Evolutionary conservation across 2,888 invertebrate species (phyloP).

Genomic region (Caenorhabditis sinica): DNA sequence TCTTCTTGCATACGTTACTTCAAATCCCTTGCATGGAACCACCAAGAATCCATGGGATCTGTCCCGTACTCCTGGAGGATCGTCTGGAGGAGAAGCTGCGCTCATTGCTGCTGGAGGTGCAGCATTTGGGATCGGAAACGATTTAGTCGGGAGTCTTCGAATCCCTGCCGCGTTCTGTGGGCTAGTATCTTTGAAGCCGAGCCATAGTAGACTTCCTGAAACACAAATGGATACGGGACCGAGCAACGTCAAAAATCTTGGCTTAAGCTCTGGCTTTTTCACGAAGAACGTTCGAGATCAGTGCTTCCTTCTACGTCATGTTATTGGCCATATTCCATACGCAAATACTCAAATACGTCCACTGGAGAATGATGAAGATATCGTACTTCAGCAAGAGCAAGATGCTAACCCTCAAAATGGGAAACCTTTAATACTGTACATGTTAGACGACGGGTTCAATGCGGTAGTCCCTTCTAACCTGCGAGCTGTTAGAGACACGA

Average conservation of each 20-base stretch:
- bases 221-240: background rate
- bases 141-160: conserved; percentile 85
- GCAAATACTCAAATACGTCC: too few species aligned
- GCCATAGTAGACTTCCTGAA: conserved; percentile 76
- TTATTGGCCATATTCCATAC: background rate
- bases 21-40: conserved; percentile 84
- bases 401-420: too few species aligned
- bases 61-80: conserved; percentile 84
- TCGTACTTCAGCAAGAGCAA: too few species aligned
- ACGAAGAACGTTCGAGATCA: conserved; percentile 80
- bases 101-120: conserved; percentile 85
- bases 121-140: conserved; percentile 85
- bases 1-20: conserved; percentile 78
- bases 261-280: conserved; percentile 78
- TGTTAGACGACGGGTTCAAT: too few species aligned
- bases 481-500: too few species aligned
- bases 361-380: too few species aligned
- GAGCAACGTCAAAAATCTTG: conserved; percentile 57
- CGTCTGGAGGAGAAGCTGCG: conserved; percentile 85
- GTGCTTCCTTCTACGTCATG: conserved; percentile 40
- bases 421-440: too few species aligned
- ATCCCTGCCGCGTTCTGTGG: conserved; percentile 85
- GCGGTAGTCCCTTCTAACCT: too few species aligned
- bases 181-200: conserved; percentile 84
- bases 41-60: conserved; percentile 84